phyloP scores from a whole-genome alignment of 2,888 invertebrate genomes.

The Smittia aterrima region DNA sequence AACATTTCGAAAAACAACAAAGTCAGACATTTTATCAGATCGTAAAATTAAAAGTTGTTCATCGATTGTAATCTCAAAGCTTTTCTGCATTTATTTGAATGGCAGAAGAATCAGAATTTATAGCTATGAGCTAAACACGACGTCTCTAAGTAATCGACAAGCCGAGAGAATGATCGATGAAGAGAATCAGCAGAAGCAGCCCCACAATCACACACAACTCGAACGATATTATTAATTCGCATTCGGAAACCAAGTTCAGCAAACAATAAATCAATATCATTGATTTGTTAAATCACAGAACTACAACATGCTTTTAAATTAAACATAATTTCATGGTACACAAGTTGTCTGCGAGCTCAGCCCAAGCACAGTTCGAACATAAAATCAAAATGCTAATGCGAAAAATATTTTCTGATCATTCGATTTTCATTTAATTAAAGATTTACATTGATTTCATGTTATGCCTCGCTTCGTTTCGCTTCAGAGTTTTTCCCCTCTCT shows the following conservation, averaged over 20 bases:
- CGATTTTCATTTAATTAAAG: slow-evolving; percentile 42
- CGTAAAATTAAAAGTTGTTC: slow-evolving; percentile 33
- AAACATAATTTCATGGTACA: slow-evolving; percentile 38
- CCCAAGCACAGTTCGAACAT: background rate
- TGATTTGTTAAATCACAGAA: slow-evolving; percentile 39
- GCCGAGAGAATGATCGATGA: background rate
- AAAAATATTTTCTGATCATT: slow-evolving; percentile 34
- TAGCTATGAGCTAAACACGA: slow-evolving; percentile 25
- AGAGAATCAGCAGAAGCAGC: background rate
- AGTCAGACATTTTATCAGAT: slow-evolving; percentile 26
- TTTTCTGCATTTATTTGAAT: slow-evolving; percentile 13
- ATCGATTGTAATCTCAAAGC: slow-evolving; percentile 23
- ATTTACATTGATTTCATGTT: slow-evolving; percentile 32
- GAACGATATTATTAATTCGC: slow-evolving; percentile 40
- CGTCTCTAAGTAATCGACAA: background rate
- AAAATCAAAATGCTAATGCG: slow-evolving; percentile 35
- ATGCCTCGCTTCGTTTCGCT: slow-evolving; percentile 3
- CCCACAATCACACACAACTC: background rate
- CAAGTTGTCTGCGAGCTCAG: slow-evolving; percentile 29
- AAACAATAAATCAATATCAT: slow-evolving; percentile 42
- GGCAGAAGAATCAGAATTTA: slow-evolving; percentile 5
- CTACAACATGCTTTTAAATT: slow-evolving; percentile 30
- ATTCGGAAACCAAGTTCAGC: slow-evolving; percentile 29
- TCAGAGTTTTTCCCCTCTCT: background rate
- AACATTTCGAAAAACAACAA: background rate